These are phyloP conservation scores for Panthera uncia DNA, from an alignment of 2,113 vertebrate species.

Conservation along the genomic window DNA sequence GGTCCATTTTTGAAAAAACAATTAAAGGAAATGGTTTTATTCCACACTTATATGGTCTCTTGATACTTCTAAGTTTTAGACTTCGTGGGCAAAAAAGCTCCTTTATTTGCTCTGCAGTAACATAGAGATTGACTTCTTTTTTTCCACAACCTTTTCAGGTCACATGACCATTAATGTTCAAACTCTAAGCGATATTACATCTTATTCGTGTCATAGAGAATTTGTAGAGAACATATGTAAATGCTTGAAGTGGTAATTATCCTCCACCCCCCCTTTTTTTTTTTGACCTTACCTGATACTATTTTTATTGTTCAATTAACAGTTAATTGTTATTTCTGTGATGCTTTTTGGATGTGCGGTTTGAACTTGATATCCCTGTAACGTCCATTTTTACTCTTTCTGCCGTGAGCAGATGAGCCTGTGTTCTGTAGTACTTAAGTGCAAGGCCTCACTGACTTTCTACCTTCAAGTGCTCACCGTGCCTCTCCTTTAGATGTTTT, in stretches of 20 bases:
- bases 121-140: not conserved
- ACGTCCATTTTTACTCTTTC: not conserved
- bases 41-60: not conserved
- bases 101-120: not conserved
- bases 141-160: not conserved
- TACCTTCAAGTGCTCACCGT: rapidly evolving
- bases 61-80: not conserved
- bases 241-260: not conserved
- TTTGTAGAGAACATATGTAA: not conserved
- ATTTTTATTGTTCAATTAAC: not conserved
- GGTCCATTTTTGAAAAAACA: not conserved
- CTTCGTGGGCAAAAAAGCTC: not conserved
- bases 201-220: not conserved
- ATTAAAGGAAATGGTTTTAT: not conserved
- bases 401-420: rapidly evolving
- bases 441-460: not conserved
- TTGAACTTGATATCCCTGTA: not conserved
- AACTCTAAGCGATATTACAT: no score
- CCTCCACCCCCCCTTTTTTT: not conserved
- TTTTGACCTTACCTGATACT: not conserved
- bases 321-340: not conserved
- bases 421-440: not conserved
- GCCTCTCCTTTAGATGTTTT: not conserved
- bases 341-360: not conserved
- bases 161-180: not conserved